phyloP scores from a whole-genome alignment of 2,113 vertebrate species.

The Channa argus region DNA sequence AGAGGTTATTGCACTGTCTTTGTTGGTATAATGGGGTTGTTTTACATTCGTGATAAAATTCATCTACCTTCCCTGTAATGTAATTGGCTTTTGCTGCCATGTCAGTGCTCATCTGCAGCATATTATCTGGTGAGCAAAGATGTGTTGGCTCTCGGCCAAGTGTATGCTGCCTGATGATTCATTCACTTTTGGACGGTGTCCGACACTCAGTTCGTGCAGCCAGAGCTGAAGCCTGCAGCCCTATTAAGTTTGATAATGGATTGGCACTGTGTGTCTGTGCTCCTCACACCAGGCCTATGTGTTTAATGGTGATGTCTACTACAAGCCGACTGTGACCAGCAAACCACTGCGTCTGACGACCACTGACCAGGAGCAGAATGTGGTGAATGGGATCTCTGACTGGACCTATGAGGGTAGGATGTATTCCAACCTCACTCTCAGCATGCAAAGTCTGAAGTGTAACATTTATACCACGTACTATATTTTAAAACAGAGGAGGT shows the following conservation, averaged over 20 bases:
- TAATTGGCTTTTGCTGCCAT: conserved; percentile 53
- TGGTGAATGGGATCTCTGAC: conserved; percentile 85
- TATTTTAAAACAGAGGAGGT: conserved; percentile 82
- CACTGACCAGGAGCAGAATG: conserved; percentile 70
- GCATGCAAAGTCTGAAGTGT: background rate
- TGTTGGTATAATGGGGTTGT: conserved; percentile 33
- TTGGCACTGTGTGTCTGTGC: conserved; percentile 43
- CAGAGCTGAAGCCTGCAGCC: conserved; percentile 41
- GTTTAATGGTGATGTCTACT: conserved; percentile 86
- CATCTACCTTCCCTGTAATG: conserved; percentile 40
- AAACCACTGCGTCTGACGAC: conserved; percentile 79
- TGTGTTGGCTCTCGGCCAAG: conserved; percentile 52
- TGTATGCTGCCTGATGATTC: conserved; percentile 41
- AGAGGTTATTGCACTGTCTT: conserved; percentile 19
- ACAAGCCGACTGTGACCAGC: conserved; percentile 78
- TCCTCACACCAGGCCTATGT: conserved; percentile 79
- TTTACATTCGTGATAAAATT: conserved; percentile 52
- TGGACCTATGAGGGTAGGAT: conserved; percentile 87
- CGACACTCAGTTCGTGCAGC: conserved; percentile 35
- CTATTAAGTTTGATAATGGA: conserved; percentile 59
- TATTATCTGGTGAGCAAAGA: conserved; percentile 62
- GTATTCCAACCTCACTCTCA: background rate
- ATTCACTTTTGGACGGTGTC: conserved; percentile 55
- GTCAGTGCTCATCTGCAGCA: conserved; percentile 60
- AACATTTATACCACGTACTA: no score